These are phyloP conservation scores for Stercorarius parasiticus DNA, from an alignment of 2,113 vertebrate species.

Conservation along the genomic window DNA sequence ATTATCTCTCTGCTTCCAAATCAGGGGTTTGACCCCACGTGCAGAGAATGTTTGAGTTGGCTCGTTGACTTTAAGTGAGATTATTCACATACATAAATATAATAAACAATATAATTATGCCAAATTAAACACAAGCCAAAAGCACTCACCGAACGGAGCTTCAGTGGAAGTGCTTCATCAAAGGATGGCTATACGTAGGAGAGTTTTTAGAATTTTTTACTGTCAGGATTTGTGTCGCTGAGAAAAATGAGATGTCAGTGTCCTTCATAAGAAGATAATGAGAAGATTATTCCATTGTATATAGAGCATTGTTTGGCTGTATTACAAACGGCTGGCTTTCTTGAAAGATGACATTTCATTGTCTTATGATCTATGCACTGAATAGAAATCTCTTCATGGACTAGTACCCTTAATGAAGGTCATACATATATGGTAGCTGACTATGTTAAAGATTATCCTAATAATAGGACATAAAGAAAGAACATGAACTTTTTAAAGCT, in stretches of 20 bases:
- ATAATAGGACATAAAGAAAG: background rate
- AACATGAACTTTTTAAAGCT: background rate
- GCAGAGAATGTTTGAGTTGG: background rate
- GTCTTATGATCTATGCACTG: slow-evolving; percentile 49
- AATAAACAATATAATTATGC: background rate
- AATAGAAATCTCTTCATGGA: slow-evolving; percentile 46
- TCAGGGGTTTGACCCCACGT: background rate
- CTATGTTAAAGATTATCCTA: slow-evolving; percentile 22
- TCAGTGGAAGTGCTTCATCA: background rate
- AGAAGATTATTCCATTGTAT: background rate
- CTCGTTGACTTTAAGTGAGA: background rate
- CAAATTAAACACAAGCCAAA: background rate
- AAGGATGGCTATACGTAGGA: background rate
- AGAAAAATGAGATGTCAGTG: background rate
- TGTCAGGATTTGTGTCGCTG: background rate
- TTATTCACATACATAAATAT: background rate
- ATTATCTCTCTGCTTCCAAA: background rate
- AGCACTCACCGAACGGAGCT: background rate
- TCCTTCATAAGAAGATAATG: background rate
- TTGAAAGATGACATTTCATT: slow-evolving; percentile 61
- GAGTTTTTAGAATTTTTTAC: background rate
- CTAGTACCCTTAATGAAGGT: slow-evolving; percentile 42
- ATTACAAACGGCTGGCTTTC: slow-evolving; percentile 19
- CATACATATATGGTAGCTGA: background rate
- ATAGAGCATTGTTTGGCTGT: background rate